A percentile compares a stretch with the other conserved stretches of the same genome.
phyloP scores from a whole-genome alignment of 2,113 vertebrate species.

The Lagopus muta region DNA sequence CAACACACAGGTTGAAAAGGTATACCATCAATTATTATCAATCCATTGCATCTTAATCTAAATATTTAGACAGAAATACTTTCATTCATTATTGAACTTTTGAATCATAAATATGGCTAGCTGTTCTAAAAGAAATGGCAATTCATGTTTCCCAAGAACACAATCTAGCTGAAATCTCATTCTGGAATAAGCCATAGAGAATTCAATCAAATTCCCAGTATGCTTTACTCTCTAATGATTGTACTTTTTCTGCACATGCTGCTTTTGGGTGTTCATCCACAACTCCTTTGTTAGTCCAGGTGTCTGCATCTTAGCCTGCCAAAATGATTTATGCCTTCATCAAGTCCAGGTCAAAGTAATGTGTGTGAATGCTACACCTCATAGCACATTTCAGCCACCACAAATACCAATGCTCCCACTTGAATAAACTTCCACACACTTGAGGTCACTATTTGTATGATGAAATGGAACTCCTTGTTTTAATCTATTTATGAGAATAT shows the following conservation, averaged over 20 bases:
- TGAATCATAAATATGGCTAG: neutral
- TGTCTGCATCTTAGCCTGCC: neutral
- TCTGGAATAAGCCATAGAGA: neutral
- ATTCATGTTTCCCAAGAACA: neutral
- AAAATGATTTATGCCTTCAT: constrained; percentile 39
- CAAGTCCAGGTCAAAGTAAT: neutral
- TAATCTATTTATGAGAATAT: neutral
- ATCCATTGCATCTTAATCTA: neutral
- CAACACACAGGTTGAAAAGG: neutral
- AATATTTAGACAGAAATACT: neutral
- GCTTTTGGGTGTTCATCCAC: neutral
- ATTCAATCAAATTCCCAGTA: neutral
- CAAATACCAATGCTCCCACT: neutral
- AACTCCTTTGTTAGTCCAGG: neutral
- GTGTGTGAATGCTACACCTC: neutral
- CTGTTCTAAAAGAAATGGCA: neutral
- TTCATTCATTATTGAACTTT: neutral
- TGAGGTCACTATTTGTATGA: neutral
- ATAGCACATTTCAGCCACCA: neutral
- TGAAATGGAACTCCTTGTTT: neutral
- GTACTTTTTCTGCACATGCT: neutral
- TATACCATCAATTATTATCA: neutral
- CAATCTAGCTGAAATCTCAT: neutral
- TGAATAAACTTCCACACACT: neutral
- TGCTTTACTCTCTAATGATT: neutral